A percentile compares a stretch with the other conserved stretches of the same genome.
Conservation (phyloP, 2,113 vertebrate genomes). For the Taurulus bubalis region DNA sequence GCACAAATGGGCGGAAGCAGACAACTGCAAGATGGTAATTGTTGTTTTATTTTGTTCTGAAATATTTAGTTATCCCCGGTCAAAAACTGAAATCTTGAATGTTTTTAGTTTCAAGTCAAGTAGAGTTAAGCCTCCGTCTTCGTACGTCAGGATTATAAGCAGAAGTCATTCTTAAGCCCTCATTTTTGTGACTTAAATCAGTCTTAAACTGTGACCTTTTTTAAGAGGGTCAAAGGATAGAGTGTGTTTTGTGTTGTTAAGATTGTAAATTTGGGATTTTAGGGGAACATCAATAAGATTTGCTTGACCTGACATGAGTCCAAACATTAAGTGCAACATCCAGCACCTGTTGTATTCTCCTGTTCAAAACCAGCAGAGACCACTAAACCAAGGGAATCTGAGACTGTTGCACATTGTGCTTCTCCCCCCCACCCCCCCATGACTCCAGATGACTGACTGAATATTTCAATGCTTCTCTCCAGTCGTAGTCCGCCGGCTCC, state of each 20-base stretch:
- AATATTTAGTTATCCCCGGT: no score
- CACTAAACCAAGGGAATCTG: background rate
- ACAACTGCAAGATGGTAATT: background rate
- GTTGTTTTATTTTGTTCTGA: background rate
- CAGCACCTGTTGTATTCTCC: background rate
- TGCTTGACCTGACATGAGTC: background rate
- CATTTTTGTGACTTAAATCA: background rate
- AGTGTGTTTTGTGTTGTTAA: background rate
- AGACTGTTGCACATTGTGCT: background rate
- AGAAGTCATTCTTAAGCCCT: background rate
- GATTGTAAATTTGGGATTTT: background rate
- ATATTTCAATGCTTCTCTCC: background rate
- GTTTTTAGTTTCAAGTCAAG: background rate
- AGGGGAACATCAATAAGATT: background rate
- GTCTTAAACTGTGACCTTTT: background rate
- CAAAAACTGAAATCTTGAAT: no score
- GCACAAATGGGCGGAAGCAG: background rate
- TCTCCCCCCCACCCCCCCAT: background rate
- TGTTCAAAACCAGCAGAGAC: background rate
- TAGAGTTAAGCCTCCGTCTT: background rate
- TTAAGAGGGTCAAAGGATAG: background rate
- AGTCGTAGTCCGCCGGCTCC: background rate
- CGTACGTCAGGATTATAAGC: background rate
- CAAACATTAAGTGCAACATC: background rate
- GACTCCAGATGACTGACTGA: background rate